phyloP scores from a whole-genome alignment of 2,797 vertebrate species.

The Thaleichthys pacificus region DNA sequence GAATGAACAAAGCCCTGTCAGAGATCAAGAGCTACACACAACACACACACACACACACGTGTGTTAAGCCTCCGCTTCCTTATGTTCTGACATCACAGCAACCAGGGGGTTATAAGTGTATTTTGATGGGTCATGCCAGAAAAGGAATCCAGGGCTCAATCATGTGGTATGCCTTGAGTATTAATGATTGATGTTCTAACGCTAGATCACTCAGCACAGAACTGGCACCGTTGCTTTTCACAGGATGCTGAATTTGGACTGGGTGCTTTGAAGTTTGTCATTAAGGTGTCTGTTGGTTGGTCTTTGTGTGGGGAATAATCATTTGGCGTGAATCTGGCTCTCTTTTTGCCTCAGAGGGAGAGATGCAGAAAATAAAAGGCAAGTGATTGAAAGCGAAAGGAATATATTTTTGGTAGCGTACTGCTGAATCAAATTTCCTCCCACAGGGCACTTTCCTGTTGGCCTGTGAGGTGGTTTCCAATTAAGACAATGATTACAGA shows the following conservation, averaged over 20 bases:
- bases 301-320: constrained; percentile 3
- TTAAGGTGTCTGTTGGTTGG: background rate
- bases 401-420: background rate
- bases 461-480: constrained; percentile 1
- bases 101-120: background rate
- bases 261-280: background rate
- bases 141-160: background rate
- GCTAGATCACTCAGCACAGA: background rate
- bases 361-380: background rate
- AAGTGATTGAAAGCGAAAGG: background rate
- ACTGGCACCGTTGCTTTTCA: constrained; percentile 5
- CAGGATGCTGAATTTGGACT: background rate
- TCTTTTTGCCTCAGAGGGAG: background rate
- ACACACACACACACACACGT: background rate
- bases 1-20: constrained; percentile 18
- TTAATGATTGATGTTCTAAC: background rate
- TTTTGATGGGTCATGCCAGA: background rate
- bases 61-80: background rate
- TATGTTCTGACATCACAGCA: background rate
- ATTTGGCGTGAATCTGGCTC: constrained; percentile 2
- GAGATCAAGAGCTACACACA: constrained; percentile 23
- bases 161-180: background rate
- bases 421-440: background rate
- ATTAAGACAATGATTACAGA: constrained; percentile 9
- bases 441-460: background rate